Evolutionary conservation across 2,797 vertebrate genomes (phyloP), one percentile per base, ranked within the genome.

Genomic region (Clangula hyemalis): DNA sequence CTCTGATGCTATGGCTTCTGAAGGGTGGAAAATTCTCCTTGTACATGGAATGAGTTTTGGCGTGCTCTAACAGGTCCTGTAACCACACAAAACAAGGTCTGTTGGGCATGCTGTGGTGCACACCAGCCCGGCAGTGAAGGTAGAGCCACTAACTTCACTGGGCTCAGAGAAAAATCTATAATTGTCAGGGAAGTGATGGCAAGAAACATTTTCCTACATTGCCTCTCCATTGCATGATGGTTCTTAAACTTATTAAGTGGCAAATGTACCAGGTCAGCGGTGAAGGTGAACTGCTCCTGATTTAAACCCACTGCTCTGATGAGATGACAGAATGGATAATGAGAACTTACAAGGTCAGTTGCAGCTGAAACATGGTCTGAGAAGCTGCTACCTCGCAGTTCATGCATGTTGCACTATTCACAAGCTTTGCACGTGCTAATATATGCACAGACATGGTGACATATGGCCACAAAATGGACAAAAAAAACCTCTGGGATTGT

Each of bases 401-500:
- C 45, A 38, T 86, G 54, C 10, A 7, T 14, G 20, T 38, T 75
- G 38, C 32, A 16, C 32, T 61, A 13, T 49, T 45, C 30, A 41
- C 17, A 39, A n/a, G 28, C 57, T 90, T 78, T 84, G 62, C 66
- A 45, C 0, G 0, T 70, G 54, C 30, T 39, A 34, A 0, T 70
- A 8, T 0, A 0, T 49, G 39, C 24, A 17, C 0, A 20, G 71
- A 69, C 0, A 1, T 38, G 65, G 49, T 54, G 57, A 76, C 36
- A 41, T 3, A 45, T 45, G 58, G 45, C 51, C 22, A 69, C 51
- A 93, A 87, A 5, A 73, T 24, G 18, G 65, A 62, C 39, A 25
- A 32, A 77, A 56, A 45, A 45, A 45, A 5, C 43, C 47, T 24
- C 30, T n/a, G 11, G 38, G 47, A 65, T 57, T 38, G 34, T 83